Evolutionary conservation across 2,888 invertebrate species (phyloP).

Genomic region (Balanococcus diminutus): DNA sequence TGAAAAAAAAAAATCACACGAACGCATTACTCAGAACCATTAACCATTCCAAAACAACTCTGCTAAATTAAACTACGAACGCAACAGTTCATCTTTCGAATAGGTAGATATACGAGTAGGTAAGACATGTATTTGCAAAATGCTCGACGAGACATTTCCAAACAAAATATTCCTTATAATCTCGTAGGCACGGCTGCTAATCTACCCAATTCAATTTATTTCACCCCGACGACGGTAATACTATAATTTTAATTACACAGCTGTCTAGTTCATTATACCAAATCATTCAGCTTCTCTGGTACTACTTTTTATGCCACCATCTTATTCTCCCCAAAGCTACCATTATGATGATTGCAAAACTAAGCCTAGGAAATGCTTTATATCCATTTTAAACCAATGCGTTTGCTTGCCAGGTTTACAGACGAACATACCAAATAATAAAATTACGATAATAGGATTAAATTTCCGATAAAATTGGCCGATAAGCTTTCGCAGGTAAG

Average conservation of each 20-base stretch:
- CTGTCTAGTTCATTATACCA: background rate
- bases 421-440: background rate
- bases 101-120: too few relatives aligned
- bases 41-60: too few relatives aligned
- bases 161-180: background rate
- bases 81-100: background rate
- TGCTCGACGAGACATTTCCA: background rate
- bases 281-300: background rate
- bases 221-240: background rate
- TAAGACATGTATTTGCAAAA: background rate
- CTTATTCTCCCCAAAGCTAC: background rate
- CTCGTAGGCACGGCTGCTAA: background rate
- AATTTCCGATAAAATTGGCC: background rate
- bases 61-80: background rate
- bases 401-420: background rate
- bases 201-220: background rate
- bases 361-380: background rate
- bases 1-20: too few relatives aligned
- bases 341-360: background rate
- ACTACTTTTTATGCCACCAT: background rate
- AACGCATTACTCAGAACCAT: too few relatives aligned
- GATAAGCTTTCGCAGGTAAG: background rate
- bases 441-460: conserved; percentile 11
- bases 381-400: background rate
- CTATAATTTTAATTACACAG: background rate